These are phyloP conservation scores for Volucella zonaria DNA, from an alignment of 2,888 invertebrate species.

Conservation along the genomic window DNA sequence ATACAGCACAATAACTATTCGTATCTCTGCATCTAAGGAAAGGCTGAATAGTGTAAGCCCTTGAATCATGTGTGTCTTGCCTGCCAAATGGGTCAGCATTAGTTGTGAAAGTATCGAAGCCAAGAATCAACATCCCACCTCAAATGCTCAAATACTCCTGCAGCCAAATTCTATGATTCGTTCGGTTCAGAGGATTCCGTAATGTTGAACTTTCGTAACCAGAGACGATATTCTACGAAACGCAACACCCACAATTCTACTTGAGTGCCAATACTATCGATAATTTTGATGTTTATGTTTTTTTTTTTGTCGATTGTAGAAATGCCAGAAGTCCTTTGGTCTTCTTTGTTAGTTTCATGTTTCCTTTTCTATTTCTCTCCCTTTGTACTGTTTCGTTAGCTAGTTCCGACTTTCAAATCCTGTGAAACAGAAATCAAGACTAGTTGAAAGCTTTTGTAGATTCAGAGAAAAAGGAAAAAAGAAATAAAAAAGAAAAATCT, in stretches of 20 bases:
- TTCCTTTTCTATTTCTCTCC: conserved; percentile 33
- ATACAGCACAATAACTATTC: conserved; percentile 20
- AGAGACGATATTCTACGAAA: conserved; percentile 43
- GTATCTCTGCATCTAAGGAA: conserved; percentile 4
- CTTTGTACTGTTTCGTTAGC: conserved; percentile 46
- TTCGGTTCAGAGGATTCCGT: conserved; percentile 48
- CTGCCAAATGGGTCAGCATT: conserved; percentile 65
- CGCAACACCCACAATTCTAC: conserved; percentile 61
- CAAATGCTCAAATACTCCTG: neutral
- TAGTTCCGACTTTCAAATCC: conserved; percentile 25
- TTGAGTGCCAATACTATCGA: conserved; percentile 65
- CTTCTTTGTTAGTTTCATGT: conserved; percentile 48
- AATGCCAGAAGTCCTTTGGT: conserved; percentile 34
- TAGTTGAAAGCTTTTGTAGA: conserved; percentile 24
- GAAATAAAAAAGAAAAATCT: conserved; percentile 6
- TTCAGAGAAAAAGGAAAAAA: neutral
- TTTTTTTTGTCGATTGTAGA: conserved; percentile 25
- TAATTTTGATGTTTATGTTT: conserved; percentile 41
- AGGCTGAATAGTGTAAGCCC: neutral
- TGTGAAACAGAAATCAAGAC: conserved; percentile 8
- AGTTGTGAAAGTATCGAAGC: conserved; percentile 44
- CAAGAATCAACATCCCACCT: conserved; percentile 65
- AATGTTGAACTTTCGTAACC: conserved; percentile 50
- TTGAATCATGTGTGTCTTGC: conserved; percentile 13
- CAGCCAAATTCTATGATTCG: conserved; percentile 51